A percentile compares a stretch with the other conserved stretches of the same genome.
Evolutionary conservation across 2,113 vertebrate genomes (phyloP).

Genomic region (Tachuris rubrigastra): DNA sequence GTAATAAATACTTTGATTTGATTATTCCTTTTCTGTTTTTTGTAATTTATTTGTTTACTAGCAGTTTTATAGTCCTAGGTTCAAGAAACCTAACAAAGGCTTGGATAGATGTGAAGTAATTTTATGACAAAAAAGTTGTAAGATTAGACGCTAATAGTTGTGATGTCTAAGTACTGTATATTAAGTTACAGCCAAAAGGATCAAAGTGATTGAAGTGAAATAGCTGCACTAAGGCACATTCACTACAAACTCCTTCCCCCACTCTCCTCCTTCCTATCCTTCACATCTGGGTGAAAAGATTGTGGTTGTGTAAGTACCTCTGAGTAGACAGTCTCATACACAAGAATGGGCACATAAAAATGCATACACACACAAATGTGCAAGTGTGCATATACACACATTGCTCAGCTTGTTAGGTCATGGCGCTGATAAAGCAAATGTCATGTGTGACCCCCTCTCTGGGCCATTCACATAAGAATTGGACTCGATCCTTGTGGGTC

Average conservation of each 20-base stretch:
- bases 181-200: neutral
- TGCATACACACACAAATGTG: neutral
- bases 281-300: neutral
- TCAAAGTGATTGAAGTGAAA: neutral
- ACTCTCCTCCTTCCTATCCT: neutral
- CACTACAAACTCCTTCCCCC: neutral
- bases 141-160: neutral
- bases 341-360: rapidly evolving
- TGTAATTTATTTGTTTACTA: neutral
- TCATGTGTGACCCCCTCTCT: too few species aligned
- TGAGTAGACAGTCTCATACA: rapidly evolving
- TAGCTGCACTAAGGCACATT: neutral
- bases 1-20: neutral
- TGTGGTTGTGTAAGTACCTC: neutral
- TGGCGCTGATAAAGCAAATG: neutral
- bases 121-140: neutral
- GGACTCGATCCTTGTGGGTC: neutral
- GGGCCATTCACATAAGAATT: neutral
- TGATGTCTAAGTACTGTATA: neutral
- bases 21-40: rapidly evolving
- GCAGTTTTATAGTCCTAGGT: rapidly evolving
- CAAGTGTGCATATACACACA: neutral
- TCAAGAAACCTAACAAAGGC: neutral
- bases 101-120: neutral
- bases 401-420: neutral